Conservation (phyloP, 2,113 vertebrate genomes). For the Halichoerus grypus region DNA sequence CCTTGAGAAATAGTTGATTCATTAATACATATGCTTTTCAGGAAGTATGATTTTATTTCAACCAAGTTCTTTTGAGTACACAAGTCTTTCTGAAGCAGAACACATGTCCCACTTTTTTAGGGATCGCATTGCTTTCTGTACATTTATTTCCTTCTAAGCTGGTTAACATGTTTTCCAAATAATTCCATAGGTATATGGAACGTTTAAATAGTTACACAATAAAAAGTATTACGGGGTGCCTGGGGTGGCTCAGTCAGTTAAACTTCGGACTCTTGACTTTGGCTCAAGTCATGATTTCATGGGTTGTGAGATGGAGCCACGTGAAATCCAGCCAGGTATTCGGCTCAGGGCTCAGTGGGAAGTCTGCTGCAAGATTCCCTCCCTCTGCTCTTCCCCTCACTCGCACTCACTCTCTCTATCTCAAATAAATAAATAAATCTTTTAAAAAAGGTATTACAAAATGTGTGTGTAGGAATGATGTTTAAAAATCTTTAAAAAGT, state of each 20-base stretch:
- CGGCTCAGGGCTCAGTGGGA: not conserved
- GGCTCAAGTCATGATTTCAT: not conserved
- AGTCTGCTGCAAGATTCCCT: not conserved
- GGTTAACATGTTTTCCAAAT: not conserved
- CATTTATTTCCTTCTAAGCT: conserved; percentile 41
- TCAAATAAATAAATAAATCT: not conserved
- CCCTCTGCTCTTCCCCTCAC: not conserved
- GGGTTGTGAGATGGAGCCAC: not conserved
- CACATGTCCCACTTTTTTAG: not conserved
- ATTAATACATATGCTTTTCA: not conserved
- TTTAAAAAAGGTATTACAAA: not conserved
- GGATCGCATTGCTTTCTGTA: not conserved
- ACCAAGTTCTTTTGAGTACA: not conserved
- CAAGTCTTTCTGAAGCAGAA: not conserved
- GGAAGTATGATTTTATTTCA: conserved; percentile 47
- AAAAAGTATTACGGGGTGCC: not conserved
- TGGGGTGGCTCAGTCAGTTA: not conserved
- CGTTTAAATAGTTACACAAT: conserved; percentile 6
- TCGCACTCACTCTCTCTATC: not conserved
- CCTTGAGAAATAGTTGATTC: not conserved
- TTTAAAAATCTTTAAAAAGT: not conserved
- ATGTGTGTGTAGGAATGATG: not conserved
- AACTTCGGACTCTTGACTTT: not conserved
- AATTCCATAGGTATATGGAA: not conserved
- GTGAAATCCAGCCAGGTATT: not conserved